Evolutionary conservation across 92 coral and sea anemone species (phyloP), one percentile per base, ranked within the genome.

Genomic region (Phymanthus crucifer): DNA sequence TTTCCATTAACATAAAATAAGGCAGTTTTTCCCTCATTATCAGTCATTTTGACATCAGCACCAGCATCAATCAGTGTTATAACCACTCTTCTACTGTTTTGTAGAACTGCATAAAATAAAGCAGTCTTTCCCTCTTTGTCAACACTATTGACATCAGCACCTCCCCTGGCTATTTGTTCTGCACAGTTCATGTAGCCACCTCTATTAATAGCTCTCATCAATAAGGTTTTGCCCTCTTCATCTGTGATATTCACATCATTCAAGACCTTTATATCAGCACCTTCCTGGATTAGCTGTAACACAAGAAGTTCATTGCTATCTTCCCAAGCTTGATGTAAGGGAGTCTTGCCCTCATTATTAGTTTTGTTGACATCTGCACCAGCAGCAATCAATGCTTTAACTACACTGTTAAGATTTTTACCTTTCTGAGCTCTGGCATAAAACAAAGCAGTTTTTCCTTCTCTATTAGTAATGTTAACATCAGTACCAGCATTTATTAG

Each of bases 61-160:
- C n/a, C n/a, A n/a, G n/a, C n/a, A n/a, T 0, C 43, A 1, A 38
- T 38, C 43, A 38, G 1, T 38, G 43, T 10, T 4, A 6, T 6
- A 38, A 38, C 43, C 43, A 38, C 43, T 4, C 43, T 38, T 38
- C 10, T 10, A 38, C 10, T 38, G 43, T 38, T 38, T 38, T 38
- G 43, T 38, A 0, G 43, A 1, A 38, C 43, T 4, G 43, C 43
- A 38, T 50, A 50, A 14, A 50, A 50, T 10, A 38, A 38, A 38
- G 43, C 43, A 38, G 43, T 38, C 43, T 38, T 38, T 4, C 10
- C 0, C 10, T 38, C 40, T 8, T 37, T 37, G n/a, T n/a, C n/a
- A n/a, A n/a, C n/a, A n/a, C n/a, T 61, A 34, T 71, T 38, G 46
- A 73, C 65, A 34, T 74, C 68, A 5, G 78, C 78, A 74, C 67